A percentile compares a stretch with the other conserved stretches of the same genome.
phyloP scores from a whole-genome alignment of 2,888 invertebrate species.

The Sericinus montela region DNA sequence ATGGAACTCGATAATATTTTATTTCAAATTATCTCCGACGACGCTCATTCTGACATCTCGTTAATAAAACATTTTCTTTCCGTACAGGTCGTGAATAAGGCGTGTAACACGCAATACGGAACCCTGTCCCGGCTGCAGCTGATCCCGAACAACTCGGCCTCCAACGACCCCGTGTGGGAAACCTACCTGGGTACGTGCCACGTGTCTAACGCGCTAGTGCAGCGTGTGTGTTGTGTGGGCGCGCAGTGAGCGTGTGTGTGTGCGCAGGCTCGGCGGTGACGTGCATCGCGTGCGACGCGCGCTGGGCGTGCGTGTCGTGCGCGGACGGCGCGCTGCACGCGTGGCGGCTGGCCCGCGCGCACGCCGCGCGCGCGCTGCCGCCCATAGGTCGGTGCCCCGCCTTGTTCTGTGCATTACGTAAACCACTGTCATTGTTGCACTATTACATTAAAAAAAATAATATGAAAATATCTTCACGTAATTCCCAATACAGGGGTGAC shows the following conservation, averaged over 20 bases:
- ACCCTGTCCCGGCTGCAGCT: slow-evolving; percentile 77
- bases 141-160: slow-evolving; percentile 73
- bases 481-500: too few species aligned
- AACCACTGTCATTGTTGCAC: too few species aligned
- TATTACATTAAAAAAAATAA: too few species aligned
- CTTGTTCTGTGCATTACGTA: too few species aligned
- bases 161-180: slow-evolving; percentile 84
- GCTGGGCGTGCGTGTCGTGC: slow-evolving; percentile 81
- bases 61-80: neutral
- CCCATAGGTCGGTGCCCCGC: slow-evolving; percentile 57
- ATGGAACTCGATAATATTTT: too few species aligned
- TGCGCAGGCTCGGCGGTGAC: slow-evolving; percentile 77
- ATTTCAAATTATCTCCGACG: too few species aligned
- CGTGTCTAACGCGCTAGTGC: too few species aligned
- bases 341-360: slow-evolving; percentile 72
- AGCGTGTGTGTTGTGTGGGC: too few species aligned
- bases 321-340: slow-evolving; percentile 84
- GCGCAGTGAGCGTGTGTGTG: too few species aligned
- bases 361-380: slow-evolving; percentile 74
- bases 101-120: slow-evolving; percentile 80
- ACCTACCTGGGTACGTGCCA: slow-evolving; percentile 82
- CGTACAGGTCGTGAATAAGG: slow-evolving; percentile 67
- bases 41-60: too few species aligned
- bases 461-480: too few species aligned
- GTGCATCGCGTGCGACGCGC: slow-evolving; percentile 80